These are phyloP conservation scores for Pyrocoelia pectoralis DNA, from an alignment of 2,888 invertebrate genomes.

Conservation along the genomic window DNA sequence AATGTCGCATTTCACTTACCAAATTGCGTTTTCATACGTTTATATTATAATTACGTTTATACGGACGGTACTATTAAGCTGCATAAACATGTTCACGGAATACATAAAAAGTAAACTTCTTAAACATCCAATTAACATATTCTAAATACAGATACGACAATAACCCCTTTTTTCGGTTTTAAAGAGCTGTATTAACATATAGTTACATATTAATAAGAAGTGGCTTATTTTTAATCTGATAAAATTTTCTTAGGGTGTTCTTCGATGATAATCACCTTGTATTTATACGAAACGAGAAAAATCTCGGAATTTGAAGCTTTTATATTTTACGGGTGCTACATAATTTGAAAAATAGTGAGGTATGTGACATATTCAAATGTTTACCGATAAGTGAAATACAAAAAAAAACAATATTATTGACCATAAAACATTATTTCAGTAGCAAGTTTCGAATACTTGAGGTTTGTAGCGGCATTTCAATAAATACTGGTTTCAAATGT, in stretches of 20 bases:
- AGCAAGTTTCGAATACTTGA: constrained; percentile 43
- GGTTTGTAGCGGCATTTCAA: constrained; percentile 40
- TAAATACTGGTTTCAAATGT: constrained; percentile 37
- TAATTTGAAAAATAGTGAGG: constrained; percentile 25
- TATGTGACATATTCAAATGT: constrained; percentile 38
- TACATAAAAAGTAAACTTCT: not conserved
- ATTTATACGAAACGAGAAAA: not conserved
- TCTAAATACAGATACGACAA: not conserved
- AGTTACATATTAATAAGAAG: not conserved
- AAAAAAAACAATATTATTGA: constrained; percentile 36
- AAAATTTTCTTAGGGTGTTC: not conserved
- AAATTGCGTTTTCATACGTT: too few relatives aligned
- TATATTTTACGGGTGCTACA: not conserved
- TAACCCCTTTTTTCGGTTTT: not conserved
- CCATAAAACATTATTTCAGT: constrained; percentile 41
- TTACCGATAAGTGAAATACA: constrained; percentile 35
- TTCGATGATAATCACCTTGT: not conserved
- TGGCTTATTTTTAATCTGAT: not conserved
- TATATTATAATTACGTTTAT: too few relatives aligned
- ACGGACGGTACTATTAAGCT: too few relatives aligned
- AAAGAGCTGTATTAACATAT: not conserved
- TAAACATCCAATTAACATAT: not conserved
- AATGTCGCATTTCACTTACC: too few relatives aligned
- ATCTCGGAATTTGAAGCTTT: not conserved
- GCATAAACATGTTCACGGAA: too few relatives aligned